A percentile compares a stretch with the other conserved stretches of the same genome.
Evolutionary conservation across 2,113 vertebrate species (phyloP).

Genomic region (Nerophis lumbriciformis): DNA sequence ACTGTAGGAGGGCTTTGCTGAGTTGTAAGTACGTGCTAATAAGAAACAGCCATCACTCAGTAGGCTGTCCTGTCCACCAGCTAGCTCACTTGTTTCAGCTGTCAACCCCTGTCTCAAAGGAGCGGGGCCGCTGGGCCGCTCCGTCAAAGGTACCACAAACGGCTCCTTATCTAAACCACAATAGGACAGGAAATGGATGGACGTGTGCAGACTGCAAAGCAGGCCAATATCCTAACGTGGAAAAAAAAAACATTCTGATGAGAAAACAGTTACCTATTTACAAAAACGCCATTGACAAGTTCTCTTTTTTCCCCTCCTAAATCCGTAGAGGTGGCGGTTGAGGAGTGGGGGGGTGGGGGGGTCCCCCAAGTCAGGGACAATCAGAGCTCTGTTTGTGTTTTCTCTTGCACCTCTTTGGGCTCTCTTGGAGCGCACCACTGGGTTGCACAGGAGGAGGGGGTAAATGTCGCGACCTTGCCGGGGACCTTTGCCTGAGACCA

Average conservation of each 20-base stretch:
- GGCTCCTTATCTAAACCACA: slow-evolving; percentile 56
- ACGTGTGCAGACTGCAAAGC: slow-evolving; percentile 51
- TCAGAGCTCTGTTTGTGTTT: slow-evolving; percentile 62
- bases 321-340: slow-evolving; percentile 33
- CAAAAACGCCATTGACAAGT: slow-evolving; percentile 61
- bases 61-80: slow-evolving; percentile 64
- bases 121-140: slow-evolving; percentile 37
- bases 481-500: slow-evolving; percentile 56
- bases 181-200: slow-evolving; percentile 51
- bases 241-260: slow-evolving; percentile 54
- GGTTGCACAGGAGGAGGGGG: slow-evolving; percentile 44
- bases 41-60: slow-evolving; percentile 65
- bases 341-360: slow-evolving; percentile 18
- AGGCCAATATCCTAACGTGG: slow-evolving; percentile 41
- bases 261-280: slow-evolving; percentile 53
- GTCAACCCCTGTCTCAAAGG: slow-evolving; percentile 55
- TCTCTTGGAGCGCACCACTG: slow-evolving; percentile 44
- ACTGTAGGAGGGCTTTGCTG: slow-evolving; percentile 58
- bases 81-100: slow-evolving; percentile 63
- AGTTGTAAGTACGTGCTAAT: slow-evolving; percentile 63
- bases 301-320: slow-evolving; percentile 48
- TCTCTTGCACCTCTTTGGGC: slow-evolving; percentile 55
- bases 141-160: slow-evolving; percentile 41
- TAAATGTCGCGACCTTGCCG: slow-evolving; percentile 52
- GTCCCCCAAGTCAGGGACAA: slow-evolving; percentile 51